Conservation (phyloP, 2,888 invertebrate species). For the Drosophila kokeensis region DNA sequence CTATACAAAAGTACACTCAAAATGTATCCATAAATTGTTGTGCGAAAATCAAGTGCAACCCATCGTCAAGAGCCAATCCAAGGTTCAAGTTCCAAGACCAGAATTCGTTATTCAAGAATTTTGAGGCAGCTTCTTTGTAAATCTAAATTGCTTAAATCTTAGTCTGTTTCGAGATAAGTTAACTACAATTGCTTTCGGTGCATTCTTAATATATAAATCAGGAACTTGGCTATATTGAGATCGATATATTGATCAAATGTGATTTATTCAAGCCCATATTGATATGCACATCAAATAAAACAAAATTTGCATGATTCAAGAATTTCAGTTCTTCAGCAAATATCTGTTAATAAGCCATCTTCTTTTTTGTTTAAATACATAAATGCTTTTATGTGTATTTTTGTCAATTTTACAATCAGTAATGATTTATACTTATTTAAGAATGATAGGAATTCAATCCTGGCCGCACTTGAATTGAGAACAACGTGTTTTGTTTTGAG, state of each 20-base stretch:
- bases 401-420: background rate
- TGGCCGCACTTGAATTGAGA: background rate
- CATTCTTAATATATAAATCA: background rate
- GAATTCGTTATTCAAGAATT: background rate
- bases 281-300: background rate
- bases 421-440: background rate
- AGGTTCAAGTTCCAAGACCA: too few species aligned
- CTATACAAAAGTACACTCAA: constrained; percentile 9
- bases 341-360: background rate
- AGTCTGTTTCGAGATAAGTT: constrained; percentile 1
- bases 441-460: background rate
- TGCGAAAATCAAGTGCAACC: background rate
- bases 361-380: background rate
- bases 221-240: background rate
- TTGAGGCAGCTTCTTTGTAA: background rate
- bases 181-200: background rate
- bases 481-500: constrained; percentile 3
- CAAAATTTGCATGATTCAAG: constrained; percentile 2
- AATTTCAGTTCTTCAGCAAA: constrained; percentile 6
- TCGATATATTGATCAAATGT: constrained; percentile 2
- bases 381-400: background rate
- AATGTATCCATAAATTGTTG: background rate
- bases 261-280: background rate
- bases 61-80: background rate
- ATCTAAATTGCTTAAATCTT: background rate